Base-by-base conservation (phyloP, 2,797 vertebrate genomes). In the Argentina silus region DNA sequence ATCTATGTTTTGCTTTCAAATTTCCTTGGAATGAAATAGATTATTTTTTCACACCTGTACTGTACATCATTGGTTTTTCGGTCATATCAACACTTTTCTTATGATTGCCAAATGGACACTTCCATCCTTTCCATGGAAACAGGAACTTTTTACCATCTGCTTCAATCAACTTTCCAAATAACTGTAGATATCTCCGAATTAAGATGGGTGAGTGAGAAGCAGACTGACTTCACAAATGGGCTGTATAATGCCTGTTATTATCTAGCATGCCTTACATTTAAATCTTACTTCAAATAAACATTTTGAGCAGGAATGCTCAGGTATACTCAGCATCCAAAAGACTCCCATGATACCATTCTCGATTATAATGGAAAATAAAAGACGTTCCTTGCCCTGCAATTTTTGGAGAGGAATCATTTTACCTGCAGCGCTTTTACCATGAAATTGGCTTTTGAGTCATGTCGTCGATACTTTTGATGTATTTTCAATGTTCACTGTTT, bases 21-120 rank as follows among this genome's bases (percentile, higher is more conserved):
- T 75, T 70, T 81, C 81, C 67, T 47, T 5, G 3, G 64, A 78
- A 84, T 81, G 70, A 75, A 75, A 80, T 82, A 87, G 87, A 91
- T 85, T 91, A 79, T 60, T 45, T 59, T 14, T 19, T 47, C 42
- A 73, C 75, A 79, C 81, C 85, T 84, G 83, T 73, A 75, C 85
- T 84, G 83, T 72, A 75, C 76, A 87, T 87, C 85, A 86, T 90
- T 85, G 71, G 70, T 89, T 81, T 83, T 44, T 0, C 78, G 78
- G 85, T 86, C 84, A 73, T 81, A 78, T 87, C 77, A 76, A 76
- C 85, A 82, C 63, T 71, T 82, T 73, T 83, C 66, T 71, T 48
- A 73, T 70, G 69, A 86, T 81, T 21, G 62, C 56, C 36, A 64
- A 61, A 57, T 45, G 10, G 72, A 60, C 79, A 76, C 64, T 69